Conservation (phyloP, 2,113 vertebrate genomes). For the Rhinolophus ferrumequinum region DNA sequence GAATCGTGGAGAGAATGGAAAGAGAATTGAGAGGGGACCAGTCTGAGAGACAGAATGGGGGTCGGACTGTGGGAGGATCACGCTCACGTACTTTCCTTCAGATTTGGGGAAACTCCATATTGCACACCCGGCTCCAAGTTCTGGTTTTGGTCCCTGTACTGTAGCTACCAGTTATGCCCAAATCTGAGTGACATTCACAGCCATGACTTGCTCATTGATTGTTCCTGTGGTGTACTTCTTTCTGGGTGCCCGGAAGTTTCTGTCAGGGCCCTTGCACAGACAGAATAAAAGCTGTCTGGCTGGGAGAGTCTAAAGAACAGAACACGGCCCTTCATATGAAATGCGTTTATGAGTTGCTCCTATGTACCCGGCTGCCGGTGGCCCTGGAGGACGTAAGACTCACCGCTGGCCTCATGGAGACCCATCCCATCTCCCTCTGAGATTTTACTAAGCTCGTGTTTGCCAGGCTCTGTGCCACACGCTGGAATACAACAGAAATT, state of each 20-base stretch:
- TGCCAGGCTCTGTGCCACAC: not conserved
- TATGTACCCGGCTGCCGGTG: not conserved
- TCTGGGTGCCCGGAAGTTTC: not conserved
- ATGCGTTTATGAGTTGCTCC: not conserved
- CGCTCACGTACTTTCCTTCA: not conserved
- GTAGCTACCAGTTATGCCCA: not conserved
- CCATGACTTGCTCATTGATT: not conserved
- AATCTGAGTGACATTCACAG: not conserved
- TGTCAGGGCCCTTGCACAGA: not conserved
- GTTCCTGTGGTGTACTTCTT: not conserved
- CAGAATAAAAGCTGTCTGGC: not conserved
- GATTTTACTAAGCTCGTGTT: not conserved
- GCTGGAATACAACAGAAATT: not conserved
- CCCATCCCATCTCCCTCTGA: not conserved
- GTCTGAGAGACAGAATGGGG: not conserved
- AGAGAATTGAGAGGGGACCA: not conserved
- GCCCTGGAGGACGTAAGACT: not conserved
- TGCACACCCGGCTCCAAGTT: not conserved
- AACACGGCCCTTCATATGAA: not conserved
- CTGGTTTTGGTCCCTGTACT: not conserved
- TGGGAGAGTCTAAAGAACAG: not conserved
- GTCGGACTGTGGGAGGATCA: rapidly evolving
- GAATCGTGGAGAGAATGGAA: not conserved
- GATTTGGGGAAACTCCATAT: not conserved
- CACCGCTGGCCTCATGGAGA: not conserved